phyloP scores from a whole-genome alignment of 2,888 invertebrate species.

The Netelia virgata region DNA sequence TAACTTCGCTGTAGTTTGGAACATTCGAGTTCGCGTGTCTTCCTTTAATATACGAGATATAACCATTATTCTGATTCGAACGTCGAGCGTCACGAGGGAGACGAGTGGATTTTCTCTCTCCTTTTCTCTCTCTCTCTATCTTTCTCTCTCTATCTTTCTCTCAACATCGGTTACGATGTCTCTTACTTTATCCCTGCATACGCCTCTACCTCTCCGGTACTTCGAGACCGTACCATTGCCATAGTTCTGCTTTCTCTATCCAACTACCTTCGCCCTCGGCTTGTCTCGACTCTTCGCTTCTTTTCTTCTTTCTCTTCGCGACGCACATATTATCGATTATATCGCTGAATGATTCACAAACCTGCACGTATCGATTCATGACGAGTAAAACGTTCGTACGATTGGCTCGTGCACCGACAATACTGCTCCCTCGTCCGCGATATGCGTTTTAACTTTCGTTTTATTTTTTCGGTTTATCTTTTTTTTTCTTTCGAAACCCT shows the following conservation, averaged over 20 bases:
- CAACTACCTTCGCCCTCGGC: neutral
- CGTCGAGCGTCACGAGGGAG: slow-evolving; percentile 12
- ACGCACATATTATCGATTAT: slow-evolving; percentile 49
- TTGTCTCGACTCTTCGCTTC: neutral
- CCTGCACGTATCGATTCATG: slow-evolving; percentile 44
- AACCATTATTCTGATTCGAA: slow-evolving; percentile 17
- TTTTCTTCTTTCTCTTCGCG: slow-evolving; percentile 18
- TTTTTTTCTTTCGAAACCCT: slow-evolving; percentile 6
- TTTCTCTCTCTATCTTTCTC: neutral
- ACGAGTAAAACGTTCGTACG: slow-evolving; percentile 38
- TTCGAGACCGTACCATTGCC: slow-evolving; percentile 7
- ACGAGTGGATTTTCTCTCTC: neutral
- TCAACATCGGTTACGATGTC: neutral
- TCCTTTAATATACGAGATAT: neutral
- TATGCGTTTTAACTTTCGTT: neutral
- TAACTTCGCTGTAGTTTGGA: slow-evolving; percentile 5
- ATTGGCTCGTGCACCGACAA: slow-evolving; percentile 3
- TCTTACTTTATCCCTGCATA: neutral
- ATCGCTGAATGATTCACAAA: slow-evolving; percentile 50
- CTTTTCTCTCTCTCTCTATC: neutral
- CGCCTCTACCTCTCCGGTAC: neutral
- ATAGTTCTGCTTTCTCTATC: neutral
- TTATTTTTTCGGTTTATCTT: no score
- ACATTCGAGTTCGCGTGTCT: slow-evolving; percentile 30
- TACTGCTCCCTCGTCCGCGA: slow-evolving; percentile 14